Conservation (phyloP, 2,113 vertebrate genomes). For the Paramisgurnus dabryanus region DNA sequence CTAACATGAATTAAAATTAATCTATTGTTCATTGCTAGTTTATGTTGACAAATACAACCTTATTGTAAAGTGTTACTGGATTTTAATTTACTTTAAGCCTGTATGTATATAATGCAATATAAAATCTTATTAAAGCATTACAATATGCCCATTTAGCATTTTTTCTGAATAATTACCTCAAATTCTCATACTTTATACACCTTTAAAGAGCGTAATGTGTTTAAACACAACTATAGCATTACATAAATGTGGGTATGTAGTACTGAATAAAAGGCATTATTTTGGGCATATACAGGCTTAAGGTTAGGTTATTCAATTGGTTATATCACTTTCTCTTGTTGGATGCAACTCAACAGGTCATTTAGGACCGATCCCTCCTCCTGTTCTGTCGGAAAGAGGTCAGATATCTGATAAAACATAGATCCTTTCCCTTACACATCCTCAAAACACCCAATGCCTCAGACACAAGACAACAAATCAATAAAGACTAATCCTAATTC, state of each 20-base stretch:
- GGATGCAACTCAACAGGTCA: not conserved
- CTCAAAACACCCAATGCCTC: not conserved
- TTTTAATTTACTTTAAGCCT: conserved; percentile 4
- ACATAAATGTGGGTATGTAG: not conserved
- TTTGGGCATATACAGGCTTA: not conserved
- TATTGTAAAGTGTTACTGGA: too few species aligned
- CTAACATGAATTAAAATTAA: too few species aligned
- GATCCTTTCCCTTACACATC: not conserved
- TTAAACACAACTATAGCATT: not conserved
- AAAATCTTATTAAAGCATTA: not conserved
- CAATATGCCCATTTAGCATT: not conserved
- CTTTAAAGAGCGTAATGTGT: not conserved
- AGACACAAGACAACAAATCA: conserved; percentile 22
- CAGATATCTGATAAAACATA: not conserved
- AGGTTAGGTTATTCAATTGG: not conserved
- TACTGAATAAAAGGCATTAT: not conserved
- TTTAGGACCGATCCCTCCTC: not conserved
- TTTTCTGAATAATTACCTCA: not conserved
- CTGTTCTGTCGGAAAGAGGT: not conserved
- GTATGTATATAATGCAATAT: not conserved
- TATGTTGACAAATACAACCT: too few species aligned
- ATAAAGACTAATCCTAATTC: conserved; percentile 14
- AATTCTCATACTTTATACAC: not conserved
- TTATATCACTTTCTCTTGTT: not conserved
- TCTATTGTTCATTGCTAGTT: too few species aligned